These are phyloP conservation scores for Philaenus spumarius DNA, from an alignment of 1,140 invertebrate species.

Conservation along the genomic window DNA sequence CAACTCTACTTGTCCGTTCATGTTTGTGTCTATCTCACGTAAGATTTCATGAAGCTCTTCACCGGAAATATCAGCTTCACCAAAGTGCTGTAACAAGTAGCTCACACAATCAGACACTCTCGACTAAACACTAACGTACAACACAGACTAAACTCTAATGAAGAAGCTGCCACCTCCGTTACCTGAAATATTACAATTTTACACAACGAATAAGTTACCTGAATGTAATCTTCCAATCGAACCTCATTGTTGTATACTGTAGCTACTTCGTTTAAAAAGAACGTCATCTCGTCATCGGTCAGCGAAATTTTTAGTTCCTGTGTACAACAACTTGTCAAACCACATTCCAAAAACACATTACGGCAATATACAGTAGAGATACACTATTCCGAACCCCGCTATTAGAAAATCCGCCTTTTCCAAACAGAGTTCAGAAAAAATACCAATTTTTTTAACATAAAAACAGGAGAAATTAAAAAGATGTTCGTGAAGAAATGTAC, in stretches of 20 bases:
- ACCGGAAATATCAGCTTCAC: constrained; percentile 83
- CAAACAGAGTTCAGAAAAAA: too few species aligned
- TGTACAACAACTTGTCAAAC: neutral
- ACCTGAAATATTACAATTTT: too few species aligned
- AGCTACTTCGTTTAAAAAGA: neutral
- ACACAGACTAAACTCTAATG: too few species aligned
- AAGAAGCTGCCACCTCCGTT: too few species aligned
- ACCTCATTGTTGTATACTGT: constrained; percentile 5
- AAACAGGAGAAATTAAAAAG: too few species aligned
- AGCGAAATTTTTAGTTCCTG: neutral
- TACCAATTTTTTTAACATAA: too few species aligned
- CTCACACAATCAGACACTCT: neutral
- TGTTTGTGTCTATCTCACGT: constrained; percentile 96
- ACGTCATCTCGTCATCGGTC: constrained; percentile 1
- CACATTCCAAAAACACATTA: neutral
- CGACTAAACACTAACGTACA: too few species aligned
- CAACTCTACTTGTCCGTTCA: constrained; percentile 98
- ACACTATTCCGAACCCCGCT: too few species aligned
- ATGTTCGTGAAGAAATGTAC: too few species aligned
- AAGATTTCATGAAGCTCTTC: constrained; percentile 96
- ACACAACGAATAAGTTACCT: neutral
- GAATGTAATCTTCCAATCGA: constrained; percentile 3
- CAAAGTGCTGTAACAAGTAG: constrained; percentile 62
- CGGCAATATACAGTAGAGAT: too few species aligned
- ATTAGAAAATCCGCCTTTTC: too few species aligned